phyloP scores from a whole-genome alignment of 1,140 invertebrate genomes.

The Hyposmocoma kahamanoa region DNA sequence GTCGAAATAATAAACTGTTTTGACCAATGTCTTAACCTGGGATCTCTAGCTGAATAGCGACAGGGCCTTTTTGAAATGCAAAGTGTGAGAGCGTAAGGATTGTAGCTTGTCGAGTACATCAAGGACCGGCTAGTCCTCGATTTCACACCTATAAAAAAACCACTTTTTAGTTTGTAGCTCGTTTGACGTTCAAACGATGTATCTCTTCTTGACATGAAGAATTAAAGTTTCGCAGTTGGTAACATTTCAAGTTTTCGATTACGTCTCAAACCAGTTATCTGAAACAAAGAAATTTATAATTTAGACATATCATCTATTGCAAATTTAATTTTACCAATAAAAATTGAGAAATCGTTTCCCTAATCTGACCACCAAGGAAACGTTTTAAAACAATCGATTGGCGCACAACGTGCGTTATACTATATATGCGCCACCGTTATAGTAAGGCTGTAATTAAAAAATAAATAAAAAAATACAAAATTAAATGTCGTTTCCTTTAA shows the following conservation, averaged over 20 bases:
- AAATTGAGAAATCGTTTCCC: too few species aligned
- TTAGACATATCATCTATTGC: too few species aligned
- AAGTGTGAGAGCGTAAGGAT: constrained; percentile 63
- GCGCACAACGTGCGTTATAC: too few species aligned
- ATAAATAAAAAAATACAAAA: too few species aligned
- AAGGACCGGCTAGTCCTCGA: constrained; percentile 71
- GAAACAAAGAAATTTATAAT: too few species aligned
- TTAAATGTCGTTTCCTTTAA: too few species aligned
- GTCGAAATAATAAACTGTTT: constrained; percentile 54
- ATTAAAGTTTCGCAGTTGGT: constrained; percentile 52
- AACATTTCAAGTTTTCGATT: constrained; percentile 66
- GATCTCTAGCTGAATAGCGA: constrained; percentile 66
- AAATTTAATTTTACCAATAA: too few species aligned
- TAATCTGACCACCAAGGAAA: too few species aligned
- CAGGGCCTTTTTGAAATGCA: constrained; percentile 60
- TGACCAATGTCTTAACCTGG: constrained; percentile 67
- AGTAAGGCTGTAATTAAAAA: too few species aligned
- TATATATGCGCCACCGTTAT: too few species aligned
- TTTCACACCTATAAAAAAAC: constrained; percentile 54
- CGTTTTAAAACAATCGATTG: too few species aligned
- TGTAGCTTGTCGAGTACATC: constrained; percentile 66
- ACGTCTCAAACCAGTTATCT: constrained; percentile 34
- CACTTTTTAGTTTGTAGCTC: constrained; percentile 53
- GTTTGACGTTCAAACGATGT: constrained; percentile 34
- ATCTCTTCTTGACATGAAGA: constrained; percentile 58